Evolutionary conservation across 2,888 invertebrate genomes (phyloP), one percentile per base, ranked within the genome.

Genomic region (Ochropleura leucogaster): DNA sequence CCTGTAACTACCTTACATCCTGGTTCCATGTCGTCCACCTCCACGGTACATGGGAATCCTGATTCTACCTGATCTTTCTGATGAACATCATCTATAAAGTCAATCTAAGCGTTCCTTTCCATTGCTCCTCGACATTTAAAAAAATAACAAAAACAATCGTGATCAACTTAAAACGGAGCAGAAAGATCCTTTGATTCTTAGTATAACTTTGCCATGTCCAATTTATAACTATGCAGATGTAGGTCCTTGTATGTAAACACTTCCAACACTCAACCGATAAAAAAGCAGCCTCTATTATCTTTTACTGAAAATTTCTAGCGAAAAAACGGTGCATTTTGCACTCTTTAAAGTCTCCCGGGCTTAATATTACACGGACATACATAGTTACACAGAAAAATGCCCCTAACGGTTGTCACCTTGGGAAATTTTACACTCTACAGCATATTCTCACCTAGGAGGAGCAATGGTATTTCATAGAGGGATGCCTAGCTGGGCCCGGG

Each of bases 341-440:
- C 85, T 85, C 84, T 87, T 88, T 86, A 79, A 87, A 86, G 82
- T 88, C 91, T 85, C 90, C 55, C 49, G 84, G 69, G 88, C 73
- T 84, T 80, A 89, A 85, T 90, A 90, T 92, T 90, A 91, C 88
- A 86, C 87, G 81, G 72, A 71, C 86, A 85, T 86, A 89, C 90
- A 90, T 90, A 91, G 91, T 91, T 90, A 92, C 92, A 91, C 90
- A 90, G 90, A 90, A 92, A 92, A 92, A 90, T 90, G 90, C 88
- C 89, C 87, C 88, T 89, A 89, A 89, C 87, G 89, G 90, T 84
- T 92, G 93, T 93, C 92, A 91, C 90, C 92, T 88, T 90, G 92
- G 92, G 92, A 92, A 92, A 93, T 93, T 93, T 93, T 92, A 93
- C 92, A 93, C 92, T 92, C 88, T 90, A 89, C 92, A 92, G 91